Percentiles rank a stretch among this genome's conserved stretches.
Evolutionary conservation across 2,888 invertebrate species (phyloP).

Genomic region (Crocallis elinguaria): DNA sequence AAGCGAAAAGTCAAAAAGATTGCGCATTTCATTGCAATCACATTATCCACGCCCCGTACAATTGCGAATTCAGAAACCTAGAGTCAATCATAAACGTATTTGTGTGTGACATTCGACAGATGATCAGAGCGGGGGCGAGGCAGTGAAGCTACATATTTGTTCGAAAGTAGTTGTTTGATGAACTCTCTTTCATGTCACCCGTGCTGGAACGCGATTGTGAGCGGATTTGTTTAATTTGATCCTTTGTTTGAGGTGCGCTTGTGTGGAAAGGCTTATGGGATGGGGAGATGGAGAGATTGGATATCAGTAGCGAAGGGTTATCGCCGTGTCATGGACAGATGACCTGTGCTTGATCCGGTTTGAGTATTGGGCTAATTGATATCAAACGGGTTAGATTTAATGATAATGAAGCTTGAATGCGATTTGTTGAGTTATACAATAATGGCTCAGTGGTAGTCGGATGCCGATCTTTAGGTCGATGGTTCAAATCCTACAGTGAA

Average conservation of each 20-base stretch:
- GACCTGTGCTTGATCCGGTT: slow-evolving; percentile 62
- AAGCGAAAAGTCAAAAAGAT: slow-evolving; percentile 50
- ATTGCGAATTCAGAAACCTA: slow-evolving; percentile 43
- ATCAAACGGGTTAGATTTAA: slow-evolving; percentile 23
- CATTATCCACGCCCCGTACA: slow-evolving; percentile 63
- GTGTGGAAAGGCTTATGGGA: slow-evolving; percentile 75
- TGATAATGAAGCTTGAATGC: background rate
- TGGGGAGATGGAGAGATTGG: slow-evolving; percentile 63
- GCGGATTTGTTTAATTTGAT: slow-evolving; percentile 82
- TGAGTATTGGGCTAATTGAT: slow-evolving; percentile 26
- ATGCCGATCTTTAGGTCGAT: too few relatives aligned
- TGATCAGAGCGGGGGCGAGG: slow-evolving; percentile 62
- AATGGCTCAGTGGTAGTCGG: too few relatives aligned
- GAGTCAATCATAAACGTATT: slow-evolving; percentile 78
- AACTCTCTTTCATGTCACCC: slow-evolving; percentile 80
- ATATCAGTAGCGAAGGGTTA: slow-evolving; percentile 66
- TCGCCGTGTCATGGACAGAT: slow-evolving; percentile 71
- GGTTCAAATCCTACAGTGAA: too few relatives aligned
- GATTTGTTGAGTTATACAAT: background rate
- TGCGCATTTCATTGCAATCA: slow-evolving; percentile 69
- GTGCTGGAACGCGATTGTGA: slow-evolving; percentile 73
- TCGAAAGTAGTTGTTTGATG: slow-evolving; percentile 80
- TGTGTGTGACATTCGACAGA: slow-evolving; percentile 69
- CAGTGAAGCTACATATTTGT: slow-evolving; percentile 52
- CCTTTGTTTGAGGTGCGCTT: slow-evolving; percentile 79